Base-by-base conservation (phyloP, 2,113 vertebrate species). In the Canis aureus region DNA sequence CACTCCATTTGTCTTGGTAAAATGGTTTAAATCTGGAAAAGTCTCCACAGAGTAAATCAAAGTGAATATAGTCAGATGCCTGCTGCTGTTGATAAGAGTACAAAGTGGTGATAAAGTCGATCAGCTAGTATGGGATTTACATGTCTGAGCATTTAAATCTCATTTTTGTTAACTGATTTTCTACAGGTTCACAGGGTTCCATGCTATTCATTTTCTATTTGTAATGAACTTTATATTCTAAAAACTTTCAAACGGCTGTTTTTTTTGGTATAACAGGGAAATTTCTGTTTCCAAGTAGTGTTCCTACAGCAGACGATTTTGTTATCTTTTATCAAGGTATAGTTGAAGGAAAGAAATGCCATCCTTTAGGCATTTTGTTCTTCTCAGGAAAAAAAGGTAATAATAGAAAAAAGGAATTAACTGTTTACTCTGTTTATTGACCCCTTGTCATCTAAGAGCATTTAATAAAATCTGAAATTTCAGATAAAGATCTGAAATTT, bases 1-100 rank as follows among this genome's bases (percentile, higher is more conserved):
- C 9, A 95, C 29, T 97, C 43, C 13, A 79, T 97, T 98, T 95
- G 4, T 95, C 95, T 95, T 97, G 87, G 35, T n/a, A 97, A 98
- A 98, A 95, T 35, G 9, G 17, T 96, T 98, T 97, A 96, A 84
- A 94, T 97, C 85, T 85, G 81, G 78, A 97, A 97, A 97, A 78
- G 35, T 35, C 8, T 59, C 35, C 27, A 11, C 2, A 64, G 80
- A 94, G 8, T 94, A 97, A 97, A 97, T 98, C 69, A 95, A 97
- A 98, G 27, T 69, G 35, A 97, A 92, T 82, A 53, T 19, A 92
- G 60, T 82, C 82, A 93, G 74, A 92, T 78, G 19, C 19, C 74
- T 97, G 60, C 81, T 97, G 81, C 43, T 55, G 38, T 17, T 94
- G 95, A 95, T 96, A 98, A 96, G 29, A 92, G 23, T 20, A 20